Base-by-base conservation (phyloP, 2,888 invertebrate species). In the Diarsia dahlii region DNA sequence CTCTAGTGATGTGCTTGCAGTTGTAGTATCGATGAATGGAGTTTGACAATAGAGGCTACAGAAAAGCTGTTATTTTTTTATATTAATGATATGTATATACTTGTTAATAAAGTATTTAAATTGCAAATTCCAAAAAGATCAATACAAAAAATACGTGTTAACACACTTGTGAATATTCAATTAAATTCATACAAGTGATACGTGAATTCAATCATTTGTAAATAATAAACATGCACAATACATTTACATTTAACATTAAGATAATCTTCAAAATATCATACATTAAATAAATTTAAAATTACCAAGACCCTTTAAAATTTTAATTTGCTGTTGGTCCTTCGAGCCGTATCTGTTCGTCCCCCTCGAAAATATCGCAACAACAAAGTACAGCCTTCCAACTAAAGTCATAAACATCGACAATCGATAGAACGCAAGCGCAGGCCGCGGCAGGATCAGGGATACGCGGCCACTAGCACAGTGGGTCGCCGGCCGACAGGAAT, bases 391-490 rank as follows among this genome's bases (percentile, higher is more conserved):
- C 18, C n/a, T 28, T 60, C 39, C 0, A 54, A 46, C 50, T 62
- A 64, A 23, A 65, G 52, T 28, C 23, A 69, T 73, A 81, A 77
- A 63, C 68, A 85, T 87, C 87, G 87, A 88, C 65, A 78, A 89
- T 90, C 90, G 89, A 89, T 84, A 80, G 71, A 69, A 62, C 68
- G 71, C 74, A 34, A 65, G 88, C 84, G 65, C 95, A 91, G 84
- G 94, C 91, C 94, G 90, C 89, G 87, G 70, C 94, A 96, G 96
- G 96, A 96, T 95, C 95, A 96, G 95, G 95, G 94, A 94, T 94
- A 95, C 90, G 93, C 94, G 96, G 96, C 91, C 95, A 96, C 91
- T 96, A 90, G 96, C 95, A 91, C 96, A 96, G 92, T 96, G 93
- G 96, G 96, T 95, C 96, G 95, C 91, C 93, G 94, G 92, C 94